These are phyloP conservation scores for Colinus virginianus DNA, from an alignment of 2,113 vertebrate species.

Conservation along the genomic window DNA sequence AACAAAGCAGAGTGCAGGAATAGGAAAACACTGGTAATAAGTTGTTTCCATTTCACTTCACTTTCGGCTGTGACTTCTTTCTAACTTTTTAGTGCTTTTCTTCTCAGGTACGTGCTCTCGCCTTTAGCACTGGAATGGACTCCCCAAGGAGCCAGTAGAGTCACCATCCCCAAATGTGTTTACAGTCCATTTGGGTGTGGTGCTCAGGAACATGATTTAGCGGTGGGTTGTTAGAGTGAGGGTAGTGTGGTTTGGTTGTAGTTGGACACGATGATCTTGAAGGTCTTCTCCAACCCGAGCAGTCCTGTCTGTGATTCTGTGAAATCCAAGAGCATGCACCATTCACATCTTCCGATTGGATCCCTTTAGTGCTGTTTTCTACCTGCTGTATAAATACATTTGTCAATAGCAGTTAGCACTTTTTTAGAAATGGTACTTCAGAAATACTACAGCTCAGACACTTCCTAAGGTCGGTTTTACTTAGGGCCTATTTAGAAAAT, in stretches of 20 bases:
- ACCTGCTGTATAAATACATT: neutral
- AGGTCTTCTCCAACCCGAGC: too few species aligned
- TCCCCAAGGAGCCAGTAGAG: too few species aligned
- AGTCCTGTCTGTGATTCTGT: too few species aligned
- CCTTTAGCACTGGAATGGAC: too few species aligned
- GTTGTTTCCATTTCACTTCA: neutral
- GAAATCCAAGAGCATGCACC: fast-evolving
- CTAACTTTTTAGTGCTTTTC: neutral
- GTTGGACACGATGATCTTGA: too few species aligned
- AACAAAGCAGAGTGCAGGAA: neutral
- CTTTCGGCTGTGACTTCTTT: neutral
- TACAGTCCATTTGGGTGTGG: too few species aligned
- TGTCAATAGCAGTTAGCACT: neutral
- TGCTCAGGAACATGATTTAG: too few species aligned
- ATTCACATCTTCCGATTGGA: neutral
- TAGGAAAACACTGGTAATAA: neutral
- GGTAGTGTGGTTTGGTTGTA: too few species aligned
- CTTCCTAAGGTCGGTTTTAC: neutral
- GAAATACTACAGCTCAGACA: neutral
- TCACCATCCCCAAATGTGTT: too few species aligned
- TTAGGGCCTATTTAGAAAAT: neutral
- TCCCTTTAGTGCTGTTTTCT: neutral
- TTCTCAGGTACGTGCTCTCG: neutral
- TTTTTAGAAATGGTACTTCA: neutral
- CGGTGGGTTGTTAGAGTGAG: too few species aligned